Percentiles rank a stretch among this genome's conserved stretches.
These are phyloP conservation scores for Kryphioiulus occultus DNA, from an alignment of 2,888 invertebrate species.

Conservation along the genomic window DNA sequence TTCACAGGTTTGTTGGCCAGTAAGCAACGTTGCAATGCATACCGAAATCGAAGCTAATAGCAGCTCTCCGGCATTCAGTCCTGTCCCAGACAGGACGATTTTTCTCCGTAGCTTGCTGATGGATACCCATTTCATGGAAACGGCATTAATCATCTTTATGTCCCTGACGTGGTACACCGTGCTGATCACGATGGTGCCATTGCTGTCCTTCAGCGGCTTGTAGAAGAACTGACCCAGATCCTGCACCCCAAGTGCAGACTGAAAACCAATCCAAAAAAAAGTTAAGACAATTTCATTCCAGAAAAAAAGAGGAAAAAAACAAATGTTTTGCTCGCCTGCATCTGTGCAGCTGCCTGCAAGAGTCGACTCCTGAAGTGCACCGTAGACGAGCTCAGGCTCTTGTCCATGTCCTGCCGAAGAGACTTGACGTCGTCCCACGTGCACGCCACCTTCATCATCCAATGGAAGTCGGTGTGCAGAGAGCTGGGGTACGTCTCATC, in stretches of 20 bases:
- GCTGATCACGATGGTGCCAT: conserved; percentile 89
- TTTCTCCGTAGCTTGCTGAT: conserved; percentile 81
- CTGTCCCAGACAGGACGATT: conserved; percentile 70
- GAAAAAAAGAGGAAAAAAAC: background rate
- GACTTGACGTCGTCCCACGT: conserved; percentile 97
- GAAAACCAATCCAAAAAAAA: conserved; percentile 54
- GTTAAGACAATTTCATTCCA: background rate
- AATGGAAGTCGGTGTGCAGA: conserved; percentile 92
- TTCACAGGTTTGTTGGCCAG: background rate
- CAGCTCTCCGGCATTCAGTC: conserved; percentile 80
- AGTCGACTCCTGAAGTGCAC: conserved; percentile 89
- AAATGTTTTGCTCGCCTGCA: conserved; percentile 69
- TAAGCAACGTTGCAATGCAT: conserved; percentile 55
- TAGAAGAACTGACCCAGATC: conserved; percentile 95
- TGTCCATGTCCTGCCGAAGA: conserved; percentile 92
- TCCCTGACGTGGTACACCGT: conserved; percentile 82
- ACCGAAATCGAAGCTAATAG: conserved; percentile 86
- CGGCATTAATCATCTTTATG: conserved; percentile 84
- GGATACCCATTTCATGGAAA: conserved; percentile 92
- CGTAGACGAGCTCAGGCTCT: conserved; percentile 86
- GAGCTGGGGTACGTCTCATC: conserved; percentile 93
- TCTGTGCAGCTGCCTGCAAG: conserved; percentile 88
- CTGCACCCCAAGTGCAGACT: conserved; percentile 84
- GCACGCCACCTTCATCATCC: conserved; percentile 97
- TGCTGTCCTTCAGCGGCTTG: conserved; percentile 83